Evolutionary conservation across 92 coral and sea anemone genomes (phyloP).

Genomic region (Porites cylindrica): DNA sequence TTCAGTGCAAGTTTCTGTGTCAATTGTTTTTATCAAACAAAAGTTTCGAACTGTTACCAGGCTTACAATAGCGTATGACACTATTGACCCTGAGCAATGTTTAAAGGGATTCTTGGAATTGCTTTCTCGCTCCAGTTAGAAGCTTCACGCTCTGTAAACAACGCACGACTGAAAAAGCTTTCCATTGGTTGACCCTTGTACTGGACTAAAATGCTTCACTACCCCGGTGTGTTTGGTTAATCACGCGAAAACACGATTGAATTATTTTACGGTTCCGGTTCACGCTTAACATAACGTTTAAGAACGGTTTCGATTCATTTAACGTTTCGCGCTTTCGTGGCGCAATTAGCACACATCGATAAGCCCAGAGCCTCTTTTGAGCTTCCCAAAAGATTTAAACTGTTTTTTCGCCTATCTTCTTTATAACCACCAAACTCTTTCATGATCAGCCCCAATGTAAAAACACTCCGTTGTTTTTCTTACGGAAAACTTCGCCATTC

Average conservation of each 20-base stretch:
- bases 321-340: neutral
- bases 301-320: neutral
- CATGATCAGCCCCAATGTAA: too few relatives aligned
- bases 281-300: conserved; percentile 1
- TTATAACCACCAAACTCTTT: too few relatives aligned
- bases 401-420: too few relatives aligned
- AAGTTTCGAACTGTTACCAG: neutral
- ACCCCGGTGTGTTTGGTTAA: neutral
- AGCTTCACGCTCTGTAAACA: conserved; percentile 7
- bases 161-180: neutral
- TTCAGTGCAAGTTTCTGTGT: too few relatives aligned
- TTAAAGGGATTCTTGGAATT: conserved; percentile 35
- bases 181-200: neutral
- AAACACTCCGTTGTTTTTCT: too few relatives aligned
- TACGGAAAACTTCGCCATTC: too few relatives aligned
- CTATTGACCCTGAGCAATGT: conserved; percentile 6
- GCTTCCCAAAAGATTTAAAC: neutral
- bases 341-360: neutral
- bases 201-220: conserved; percentile 9
- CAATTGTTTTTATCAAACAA: neutral
- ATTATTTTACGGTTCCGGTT: conserved; percentile 10
- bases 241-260: neutral
- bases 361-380: neutral
- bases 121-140: conserved; percentile 21
- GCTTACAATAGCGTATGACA: conserved; percentile 21